Evolutionary conservation across 1,140 invertebrate species (phyloP), one percentile per base, ranked within the genome.

Genomic region (Paracyclopina nana): DNA sequence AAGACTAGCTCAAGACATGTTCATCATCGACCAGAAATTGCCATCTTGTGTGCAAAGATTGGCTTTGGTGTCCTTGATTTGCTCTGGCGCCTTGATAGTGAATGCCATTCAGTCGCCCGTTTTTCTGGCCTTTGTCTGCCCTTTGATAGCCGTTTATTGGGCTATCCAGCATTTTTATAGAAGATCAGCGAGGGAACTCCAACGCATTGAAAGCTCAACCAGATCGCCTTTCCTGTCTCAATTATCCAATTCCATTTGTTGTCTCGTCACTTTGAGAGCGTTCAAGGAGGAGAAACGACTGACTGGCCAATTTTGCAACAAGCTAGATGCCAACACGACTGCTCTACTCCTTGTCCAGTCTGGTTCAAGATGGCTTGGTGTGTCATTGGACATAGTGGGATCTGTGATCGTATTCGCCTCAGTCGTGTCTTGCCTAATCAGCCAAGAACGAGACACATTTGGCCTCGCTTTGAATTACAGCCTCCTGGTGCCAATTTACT

Each of bases 341-440:
- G 76, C 80, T 3, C 77, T 81, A 60, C 66, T 83, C 2, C 73
- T 84, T 51, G 65, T 82, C 40, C 82, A 84, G 57, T 74, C 78
- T 1, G 76, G 77, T 25, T 82, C 79, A 60, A 71, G 81, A 53
- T 86, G 82, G 82, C 68, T 87, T 1, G 81, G 82, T 14, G 73
- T 84, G 38, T 71, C 75, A 55, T 59, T 84, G 64, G 82, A 87
- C 65, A 77, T 81, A 60, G 67, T 85, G 46, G 82, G 82, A 12
- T 78, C 75, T 3, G 65, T 75, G 22, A 77, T 82, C 54, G 79
- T 85, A 40, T 76, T 81, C 61, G 68, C 75, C 46, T 75, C 79
- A 14, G 72, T 79, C 40, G 61, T 76, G 43, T 72, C 74, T 18
- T 74, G 77, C 14, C 59, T 78, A 55, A n/a, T 8, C 14, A 22